These are phyloP conservation scores for Villa cingulata DNA, from an alignment of 2,888 invertebrate genomes.

Conservation along the genomic window DNA sequence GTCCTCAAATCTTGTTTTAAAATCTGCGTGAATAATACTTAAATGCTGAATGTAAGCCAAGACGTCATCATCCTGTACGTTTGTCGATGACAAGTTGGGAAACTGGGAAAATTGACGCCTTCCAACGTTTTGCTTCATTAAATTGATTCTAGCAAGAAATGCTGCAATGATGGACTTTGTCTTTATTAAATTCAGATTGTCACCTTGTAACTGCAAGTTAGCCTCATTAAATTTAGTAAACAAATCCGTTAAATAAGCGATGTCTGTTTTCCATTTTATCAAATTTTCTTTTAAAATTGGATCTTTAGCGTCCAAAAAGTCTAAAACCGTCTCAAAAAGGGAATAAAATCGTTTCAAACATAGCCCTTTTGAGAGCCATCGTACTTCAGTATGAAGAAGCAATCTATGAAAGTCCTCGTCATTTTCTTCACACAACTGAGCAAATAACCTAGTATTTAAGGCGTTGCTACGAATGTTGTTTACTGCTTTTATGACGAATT, in stretches of 20 bases:
- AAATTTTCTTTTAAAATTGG: background rate
- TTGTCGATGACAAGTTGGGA: background rate
- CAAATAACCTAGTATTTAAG: no score
- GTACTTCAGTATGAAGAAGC: no score
- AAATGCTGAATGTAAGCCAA: conserved; percentile 1
- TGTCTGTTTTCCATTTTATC: background rate
- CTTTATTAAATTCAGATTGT: background rate
- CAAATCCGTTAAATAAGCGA: conserved; percentile 1
- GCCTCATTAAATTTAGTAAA: background rate
- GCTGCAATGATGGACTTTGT: background rate
- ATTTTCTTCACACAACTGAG: no score
- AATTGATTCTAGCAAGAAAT: background rate
- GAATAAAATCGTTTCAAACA: no score
- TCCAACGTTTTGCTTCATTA: background rate
- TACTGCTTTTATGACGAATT: no score
- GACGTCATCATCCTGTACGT: background rate
- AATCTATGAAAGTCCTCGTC: no score
- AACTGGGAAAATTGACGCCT: background rate
- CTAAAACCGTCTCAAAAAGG: no score
- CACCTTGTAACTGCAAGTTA: background rate
- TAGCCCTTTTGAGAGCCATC: no score
- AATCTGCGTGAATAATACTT: background rate
- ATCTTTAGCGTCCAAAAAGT: no score
- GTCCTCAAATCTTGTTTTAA: conserved; percentile 1
- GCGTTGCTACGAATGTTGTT: no score